Evolutionary conservation across 2,888 invertebrate species (phyloP).

Genomic region (Drosophila paramelanica): DNA sequence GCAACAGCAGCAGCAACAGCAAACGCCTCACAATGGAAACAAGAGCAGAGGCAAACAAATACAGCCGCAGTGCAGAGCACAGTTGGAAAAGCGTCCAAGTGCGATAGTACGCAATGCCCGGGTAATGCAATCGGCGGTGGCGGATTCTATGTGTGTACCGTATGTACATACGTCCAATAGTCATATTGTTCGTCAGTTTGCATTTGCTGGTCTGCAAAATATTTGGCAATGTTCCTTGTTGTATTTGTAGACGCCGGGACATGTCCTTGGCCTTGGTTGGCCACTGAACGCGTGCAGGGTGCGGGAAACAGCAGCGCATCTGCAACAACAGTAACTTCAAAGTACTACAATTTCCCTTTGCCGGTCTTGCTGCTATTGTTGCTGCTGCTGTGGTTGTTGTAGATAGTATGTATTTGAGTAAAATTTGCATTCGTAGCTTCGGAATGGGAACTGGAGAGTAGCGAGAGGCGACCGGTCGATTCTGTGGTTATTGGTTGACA

Average conservation of each 20-base stretch:
- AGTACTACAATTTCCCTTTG: constrained; percentile 57
- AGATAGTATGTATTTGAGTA: constrained; percentile 46
- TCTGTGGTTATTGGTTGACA: constrained; percentile 9
- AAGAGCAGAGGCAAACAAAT: constrained; percentile 24
- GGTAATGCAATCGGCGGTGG: constrained; percentile 51
- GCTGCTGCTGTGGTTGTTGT: constrained; percentile 35
- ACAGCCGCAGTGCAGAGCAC: constrained; percentile 21
- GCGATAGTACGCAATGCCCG: constrained; percentile 9
- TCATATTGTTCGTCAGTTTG: constrained; percentile 13
- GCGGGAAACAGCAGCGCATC: constrained; percentile 24
- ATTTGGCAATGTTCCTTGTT: constrained; percentile 48
- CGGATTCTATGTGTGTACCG: neutral
- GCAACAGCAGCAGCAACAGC: neutral
- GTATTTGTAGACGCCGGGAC: constrained; percentile 30
- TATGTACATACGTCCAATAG: neutral
- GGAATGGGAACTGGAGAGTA: constrained; percentile 7
- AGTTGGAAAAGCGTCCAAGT: constrained; percentile 10
- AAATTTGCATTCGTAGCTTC: constrained; percentile 72
- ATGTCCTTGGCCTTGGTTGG: constrained; percentile 74
- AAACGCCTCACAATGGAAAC: constrained; percentile 18
- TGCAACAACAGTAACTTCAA: constrained; percentile 24
- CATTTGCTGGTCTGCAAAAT: constrained; percentile 42
- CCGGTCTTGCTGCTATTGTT: constrained; percentile 10
- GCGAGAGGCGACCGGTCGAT: neutral
- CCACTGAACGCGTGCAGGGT: constrained; percentile 36